A percentile compares a stretch with the other conserved stretches of the same genome.
These are phyloP conservation scores for Cryptops parisi DNA, from an alignment of 2,888 invertebrate species.

Conservation along the genomic window DNA sequence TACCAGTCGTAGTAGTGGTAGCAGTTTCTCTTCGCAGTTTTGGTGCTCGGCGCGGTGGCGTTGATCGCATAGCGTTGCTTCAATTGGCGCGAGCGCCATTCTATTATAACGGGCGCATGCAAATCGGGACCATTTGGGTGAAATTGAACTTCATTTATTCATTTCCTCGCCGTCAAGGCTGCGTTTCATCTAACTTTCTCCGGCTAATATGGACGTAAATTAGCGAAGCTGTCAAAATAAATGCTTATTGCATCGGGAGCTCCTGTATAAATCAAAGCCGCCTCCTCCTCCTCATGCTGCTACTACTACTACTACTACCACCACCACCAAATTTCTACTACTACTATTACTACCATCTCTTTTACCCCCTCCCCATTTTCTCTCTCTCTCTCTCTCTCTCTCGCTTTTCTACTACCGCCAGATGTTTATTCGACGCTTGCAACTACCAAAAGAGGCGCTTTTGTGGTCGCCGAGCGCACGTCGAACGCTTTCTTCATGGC, in stretches of 20 bases:
- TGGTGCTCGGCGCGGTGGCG: too few species aligned
- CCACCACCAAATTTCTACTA: conserved; percentile 3
- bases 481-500: too few species aligned
- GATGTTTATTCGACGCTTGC: conserved; percentile 1
- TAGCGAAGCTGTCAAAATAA: conserved; percentile 15
- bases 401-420: too few species aligned
- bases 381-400: too few species aligned
- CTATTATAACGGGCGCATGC: conserved; percentile 8
- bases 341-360: conserved; percentile 6
- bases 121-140: conserved; percentile 13
- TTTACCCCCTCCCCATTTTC: conserved; percentile 7
- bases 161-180: conserved; percentile 12
- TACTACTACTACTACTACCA: conserved; percentile 3
- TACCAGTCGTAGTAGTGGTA: too few species aligned
- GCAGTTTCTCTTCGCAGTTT: too few species aligned
- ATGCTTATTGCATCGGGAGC: conserved; percentile 13
- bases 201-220: conserved; percentile 15
- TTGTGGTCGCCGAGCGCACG: background rate
- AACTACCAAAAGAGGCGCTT: background rate
- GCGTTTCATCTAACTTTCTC: conserved; percentile 9
- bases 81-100: conserved; percentile 1
- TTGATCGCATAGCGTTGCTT: conserved; percentile 2
- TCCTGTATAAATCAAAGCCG: conserved; percentile 11
- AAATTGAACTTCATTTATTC: conserved; percentile 16
- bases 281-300: background rate